Percentiles rank a stretch among this genome's conserved stretches.
Conservation (phyloP, 2,888 invertebrate genomes). For the Dasysyrphus tricinctus region DNA sequence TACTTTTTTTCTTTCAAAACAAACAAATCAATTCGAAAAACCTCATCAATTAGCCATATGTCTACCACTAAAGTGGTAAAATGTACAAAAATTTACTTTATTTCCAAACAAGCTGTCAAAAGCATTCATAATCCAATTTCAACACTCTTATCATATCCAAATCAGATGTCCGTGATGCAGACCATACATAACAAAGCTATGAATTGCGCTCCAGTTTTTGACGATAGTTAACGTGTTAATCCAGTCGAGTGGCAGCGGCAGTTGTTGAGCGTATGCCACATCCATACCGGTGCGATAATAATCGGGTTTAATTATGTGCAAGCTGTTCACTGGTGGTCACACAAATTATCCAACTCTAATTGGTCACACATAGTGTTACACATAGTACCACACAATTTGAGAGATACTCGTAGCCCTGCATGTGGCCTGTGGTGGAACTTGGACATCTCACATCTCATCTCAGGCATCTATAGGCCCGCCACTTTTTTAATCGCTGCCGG, state of each 20-base stretch:
- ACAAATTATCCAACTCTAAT: slow-evolving; percentile 73
- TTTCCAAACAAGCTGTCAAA: slow-evolving; percentile 29
- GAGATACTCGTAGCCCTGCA: slow-evolving; percentile 36
- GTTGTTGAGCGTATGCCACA: neutral
- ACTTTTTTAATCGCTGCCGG: slow-evolving; percentile 32
- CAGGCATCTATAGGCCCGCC: slow-evolving; percentile 21
- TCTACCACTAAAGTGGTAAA: slow-evolving; percentile 4
- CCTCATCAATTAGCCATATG: neutral
- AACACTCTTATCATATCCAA: slow-evolving; percentile 33
- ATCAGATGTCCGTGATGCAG: slow-evolving; percentile 5
- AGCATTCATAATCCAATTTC: slow-evolving; percentile 25
- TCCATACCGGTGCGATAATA: slow-evolving; percentile 36
- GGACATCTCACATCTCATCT: slow-evolving; percentile 40
- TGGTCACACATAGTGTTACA: slow-evolving; percentile 71
- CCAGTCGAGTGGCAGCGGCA: slow-evolving; percentile 13
- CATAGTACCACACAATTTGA: slow-evolving; percentile 50
- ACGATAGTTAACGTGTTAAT: slow-evolving; percentile 50
- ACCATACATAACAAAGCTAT: neutral
- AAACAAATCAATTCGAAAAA: neutral
- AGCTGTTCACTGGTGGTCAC: slow-evolving; percentile 68
- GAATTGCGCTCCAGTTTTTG: slow-evolving; percentile 49
- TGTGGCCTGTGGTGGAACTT: neutral
- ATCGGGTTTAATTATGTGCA: slow-evolving; percentile 67
- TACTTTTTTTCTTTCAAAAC: neutral
- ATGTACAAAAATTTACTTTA: slow-evolving; percentile 1